Evolutionary conservation across 2,888 invertebrate genomes (phyloP).

Genomic region (Andrena bicolor): DNA sequence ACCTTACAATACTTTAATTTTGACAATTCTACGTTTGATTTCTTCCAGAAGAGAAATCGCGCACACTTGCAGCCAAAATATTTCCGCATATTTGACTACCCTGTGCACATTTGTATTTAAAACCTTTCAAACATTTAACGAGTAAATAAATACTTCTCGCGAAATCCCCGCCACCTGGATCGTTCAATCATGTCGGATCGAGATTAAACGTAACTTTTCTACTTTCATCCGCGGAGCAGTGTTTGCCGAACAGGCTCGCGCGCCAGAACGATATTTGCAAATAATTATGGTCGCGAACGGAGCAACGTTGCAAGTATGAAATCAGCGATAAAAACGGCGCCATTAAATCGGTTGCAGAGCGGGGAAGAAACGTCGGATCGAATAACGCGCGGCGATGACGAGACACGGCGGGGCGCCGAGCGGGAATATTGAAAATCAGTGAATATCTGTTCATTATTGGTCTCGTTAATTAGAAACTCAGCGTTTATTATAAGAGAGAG

Average conservation of each 20-base stretch:
- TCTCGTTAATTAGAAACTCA: constrained; percentile 50
- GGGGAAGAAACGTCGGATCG: not conserved
- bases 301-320: not conserved
- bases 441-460: constrained; percentile 34
- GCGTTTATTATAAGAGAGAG: constrained; percentile 54
- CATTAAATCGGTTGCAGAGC: not conserved
- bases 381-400: constrained; percentile 13
- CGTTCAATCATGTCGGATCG: not conserved
- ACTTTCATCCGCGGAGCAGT: not conserved
- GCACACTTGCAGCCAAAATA: no score
- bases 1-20: no score
- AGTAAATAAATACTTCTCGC: not conserved
- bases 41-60: no score
- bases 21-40: no score
- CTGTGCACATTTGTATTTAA: no score
- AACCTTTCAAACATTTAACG: no score
- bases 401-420: constrained; percentile 1
- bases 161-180: not conserved
- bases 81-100: no score
- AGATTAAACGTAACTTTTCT: not conserved
- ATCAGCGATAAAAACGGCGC: constrained; percentile 17
- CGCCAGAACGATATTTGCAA: not conserved
- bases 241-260: not conserved
- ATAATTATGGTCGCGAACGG: not conserved
- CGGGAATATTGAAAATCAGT: constrained; percentile 36